These are phyloP conservation scores for Mya arenaria DNA, from an alignment of 1,140 invertebrate species.

Conservation along the genomic window DNA sequence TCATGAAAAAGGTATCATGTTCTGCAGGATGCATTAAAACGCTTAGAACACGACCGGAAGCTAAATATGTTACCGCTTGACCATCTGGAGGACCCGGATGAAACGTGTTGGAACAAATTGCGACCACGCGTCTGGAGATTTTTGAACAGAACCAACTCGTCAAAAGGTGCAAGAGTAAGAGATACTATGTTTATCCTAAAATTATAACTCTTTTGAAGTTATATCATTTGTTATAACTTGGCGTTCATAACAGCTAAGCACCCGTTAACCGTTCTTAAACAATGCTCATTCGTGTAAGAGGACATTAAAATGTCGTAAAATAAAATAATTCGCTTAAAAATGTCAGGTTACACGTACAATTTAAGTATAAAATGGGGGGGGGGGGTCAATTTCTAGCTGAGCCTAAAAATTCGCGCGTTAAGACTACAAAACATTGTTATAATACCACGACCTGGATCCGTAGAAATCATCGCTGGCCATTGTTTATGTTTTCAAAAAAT, in stretches of 20 bases:
- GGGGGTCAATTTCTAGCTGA: too few species aligned
- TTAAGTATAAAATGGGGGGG: too few species aligned
- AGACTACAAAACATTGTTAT: too few species aligned
- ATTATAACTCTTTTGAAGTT: not conserved
- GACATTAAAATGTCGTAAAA: not conserved
- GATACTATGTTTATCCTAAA: not conserved
- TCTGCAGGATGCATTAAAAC: slow-evolving; percentile 55
- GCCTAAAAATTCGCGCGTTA: too few species aligned
- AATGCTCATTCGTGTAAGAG: not conserved
- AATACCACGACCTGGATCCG: too few species aligned
- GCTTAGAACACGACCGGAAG: slow-evolving; percentile 62
- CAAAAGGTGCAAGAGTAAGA: slow-evolving; percentile 35
- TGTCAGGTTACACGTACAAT: not conserved
- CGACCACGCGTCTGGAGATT: slow-evolving; percentile 48
- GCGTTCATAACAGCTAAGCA: too few species aligned
- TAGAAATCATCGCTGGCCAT: too few species aligned
- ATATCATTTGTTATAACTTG: not conserved
- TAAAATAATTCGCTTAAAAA: not conserved
- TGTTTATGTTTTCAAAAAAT: too few species aligned
- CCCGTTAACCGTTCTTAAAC: too few species aligned
- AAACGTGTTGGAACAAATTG: slow-evolving; percentile 44
- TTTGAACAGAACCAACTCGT: slow-evolving; percentile 42
- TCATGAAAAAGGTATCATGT: too few species aligned
- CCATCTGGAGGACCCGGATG: not conserved
- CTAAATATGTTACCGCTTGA: slow-evolving; percentile 17